Evolutionary conservation across 2,888 invertebrate species (phyloP).

Genomic region (Macrophya alboannulata): DNA sequence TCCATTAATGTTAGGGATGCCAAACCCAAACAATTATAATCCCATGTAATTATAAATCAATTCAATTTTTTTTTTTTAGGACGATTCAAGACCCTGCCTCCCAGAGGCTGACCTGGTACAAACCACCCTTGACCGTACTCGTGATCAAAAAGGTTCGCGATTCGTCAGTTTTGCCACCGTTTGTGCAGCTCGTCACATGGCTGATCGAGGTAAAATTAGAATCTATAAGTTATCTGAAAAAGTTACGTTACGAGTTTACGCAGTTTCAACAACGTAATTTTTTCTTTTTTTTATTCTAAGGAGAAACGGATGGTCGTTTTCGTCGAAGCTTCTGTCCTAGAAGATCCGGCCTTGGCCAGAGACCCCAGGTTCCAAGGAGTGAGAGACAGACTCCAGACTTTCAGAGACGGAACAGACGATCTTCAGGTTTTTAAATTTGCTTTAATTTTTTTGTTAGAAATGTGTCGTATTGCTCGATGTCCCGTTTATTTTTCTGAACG

Average conservation of each 20-base stretch:
- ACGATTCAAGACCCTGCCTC: constrained; percentile 99
- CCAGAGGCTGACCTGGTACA: constrained; percentile 98
- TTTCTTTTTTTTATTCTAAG: constrained; percentile 80
- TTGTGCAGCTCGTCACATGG: constrained; percentile 96
- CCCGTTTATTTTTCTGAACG: not conserved
- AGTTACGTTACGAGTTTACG: too few species aligned
- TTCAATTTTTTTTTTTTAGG: constrained; percentile 81
- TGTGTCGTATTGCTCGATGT: not conserved
- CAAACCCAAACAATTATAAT: not conserved
- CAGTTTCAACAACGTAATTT: constrained; percentile 56
- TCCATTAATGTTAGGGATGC: not conserved
- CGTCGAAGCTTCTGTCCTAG: constrained; percentile 95
- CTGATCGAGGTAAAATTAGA: constrained; percentile 89
- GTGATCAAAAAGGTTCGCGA: constrained; percentile 98
- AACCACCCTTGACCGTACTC: constrained; percentile 96
- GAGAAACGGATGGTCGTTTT: constrained; percentile 98
- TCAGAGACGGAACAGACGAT: constrained; percentile 94
- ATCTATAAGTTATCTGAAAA: not conserved
- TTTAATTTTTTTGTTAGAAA: not conserved
- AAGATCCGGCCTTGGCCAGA: constrained; percentile 89
- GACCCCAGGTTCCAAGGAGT: constrained; percentile 89
- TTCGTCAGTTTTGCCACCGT: constrained; percentile 93
- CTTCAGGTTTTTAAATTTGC: constrained; percentile 81
- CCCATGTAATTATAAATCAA: not conserved
- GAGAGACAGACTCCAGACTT: constrained; percentile 92